These are phyloP conservation scores for Laodelphax striatellus DNA, from an alignment of 1,140 invertebrate genomes.

Conservation along the genomic window DNA sequence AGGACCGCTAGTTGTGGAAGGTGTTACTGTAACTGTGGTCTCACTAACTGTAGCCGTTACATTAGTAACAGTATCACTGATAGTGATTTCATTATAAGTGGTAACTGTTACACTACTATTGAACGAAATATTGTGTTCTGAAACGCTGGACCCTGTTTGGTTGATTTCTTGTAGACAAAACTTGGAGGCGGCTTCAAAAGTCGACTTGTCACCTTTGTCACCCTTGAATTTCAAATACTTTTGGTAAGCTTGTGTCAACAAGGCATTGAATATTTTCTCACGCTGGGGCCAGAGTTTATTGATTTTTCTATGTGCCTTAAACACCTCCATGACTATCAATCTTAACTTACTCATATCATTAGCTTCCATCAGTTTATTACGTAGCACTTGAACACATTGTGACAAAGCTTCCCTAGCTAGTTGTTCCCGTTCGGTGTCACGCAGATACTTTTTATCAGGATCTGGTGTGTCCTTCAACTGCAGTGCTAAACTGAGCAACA, in stretches of 20 bases:
- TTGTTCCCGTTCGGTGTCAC: conserved; percentile 65
- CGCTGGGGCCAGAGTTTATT: conserved; percentile 15
- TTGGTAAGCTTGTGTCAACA: conserved; percentile 16
- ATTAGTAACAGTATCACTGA: not conserved
- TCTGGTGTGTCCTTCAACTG: conserved; percentile 71
- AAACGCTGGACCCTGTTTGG: not conserved
- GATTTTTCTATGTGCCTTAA: conserved; percentile 18
- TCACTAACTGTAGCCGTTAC: not conserved
- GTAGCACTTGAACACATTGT: conserved; percentile 49
- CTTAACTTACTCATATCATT: conserved; percentile 12
- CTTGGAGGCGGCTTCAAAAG: conserved; percentile 7
- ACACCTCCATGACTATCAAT: conserved; percentile 21
- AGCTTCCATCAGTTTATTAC: conserved; percentile 30
- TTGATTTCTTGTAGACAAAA: conserved; percentile 5
- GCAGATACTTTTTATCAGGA: conserved; percentile 67
- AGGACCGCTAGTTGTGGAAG: conserved; percentile 1
- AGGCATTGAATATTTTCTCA: conserved; percentile 15
- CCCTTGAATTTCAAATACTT: conserved; percentile 15
- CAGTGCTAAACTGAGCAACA: conserved; percentile 66
- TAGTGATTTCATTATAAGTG: not conserved
- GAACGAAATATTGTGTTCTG: not conserved
- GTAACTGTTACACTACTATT: not conserved
- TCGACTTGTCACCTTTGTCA: not conserved
- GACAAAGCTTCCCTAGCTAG: conserved; percentile 60
- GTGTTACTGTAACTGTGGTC: not conserved